phyloP scores from a whole-genome alignment of 2,113 vertebrate species.

The Cyanistes caeruleus region DNA sequence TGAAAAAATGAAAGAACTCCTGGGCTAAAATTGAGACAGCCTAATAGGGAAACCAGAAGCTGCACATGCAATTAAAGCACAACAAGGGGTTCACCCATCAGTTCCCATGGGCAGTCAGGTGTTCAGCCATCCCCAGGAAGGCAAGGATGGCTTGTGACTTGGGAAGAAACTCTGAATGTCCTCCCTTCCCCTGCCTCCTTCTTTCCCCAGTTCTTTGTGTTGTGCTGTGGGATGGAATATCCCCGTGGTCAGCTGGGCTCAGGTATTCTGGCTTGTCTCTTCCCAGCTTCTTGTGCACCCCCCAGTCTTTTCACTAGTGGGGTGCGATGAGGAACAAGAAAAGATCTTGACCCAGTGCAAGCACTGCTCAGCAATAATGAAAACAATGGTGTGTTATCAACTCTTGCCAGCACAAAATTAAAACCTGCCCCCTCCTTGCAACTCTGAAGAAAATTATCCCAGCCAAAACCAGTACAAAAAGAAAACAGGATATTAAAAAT shows the following conservation, averaged over 20 bases:
- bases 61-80: not conserved
- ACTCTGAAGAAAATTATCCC: not conserved
- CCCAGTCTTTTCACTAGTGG: not conserved
- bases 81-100: not conserved
- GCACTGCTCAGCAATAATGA: not conserved
- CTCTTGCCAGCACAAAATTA: not conserved
- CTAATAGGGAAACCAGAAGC: not conserved
- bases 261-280: not conserved
- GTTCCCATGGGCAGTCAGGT: not conserved
- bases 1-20: not conserved
- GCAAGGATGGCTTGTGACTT: fast-evolving
- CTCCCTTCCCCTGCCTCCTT: not conserved
- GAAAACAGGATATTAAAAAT: not conserved
- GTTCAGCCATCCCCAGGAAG: not conserved
- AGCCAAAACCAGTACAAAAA: not conserved
- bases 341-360: not conserved
- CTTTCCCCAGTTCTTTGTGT: not conserved
- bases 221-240: not conserved
- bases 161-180: not conserved
- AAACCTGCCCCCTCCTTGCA: not conserved
- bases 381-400: not conserved
- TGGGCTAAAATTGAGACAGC: not conserved
- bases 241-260: not conserved
- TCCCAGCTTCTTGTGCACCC: not conserved
- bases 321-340: not conserved